Base-by-base conservation (phyloP, 2,888 invertebrate genomes). In the Syrista parreyssii region DNA sequence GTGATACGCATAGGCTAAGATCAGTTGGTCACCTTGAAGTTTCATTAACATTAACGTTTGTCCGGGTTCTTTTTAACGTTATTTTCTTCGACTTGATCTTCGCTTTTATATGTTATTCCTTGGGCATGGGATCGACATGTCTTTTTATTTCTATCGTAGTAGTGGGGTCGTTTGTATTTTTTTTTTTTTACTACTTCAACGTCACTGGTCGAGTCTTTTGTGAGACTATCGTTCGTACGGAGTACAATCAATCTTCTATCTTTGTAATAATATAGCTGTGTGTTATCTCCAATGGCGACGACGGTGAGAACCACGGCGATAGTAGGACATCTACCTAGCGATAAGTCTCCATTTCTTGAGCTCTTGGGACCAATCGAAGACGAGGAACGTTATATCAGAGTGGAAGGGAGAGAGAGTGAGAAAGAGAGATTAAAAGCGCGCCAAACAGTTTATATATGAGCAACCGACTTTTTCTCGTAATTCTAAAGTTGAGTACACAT, bases 311-410 rank as follows among this genome's bases (percentile, higher is more conserved):
- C 84, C 86, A 80, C 85, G 78, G 83, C 78, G 89, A 89, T 89
- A 90, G 82, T 81, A 88, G 89, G 90, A 85, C 90, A 86, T 89
- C 89, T 84, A 89, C 90, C 89, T 87, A 88, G 77, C 82, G 89
- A 90, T 89, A 89, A 89, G 78, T 79, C 69, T 71, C 31, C 15
- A 31, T 31, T 33, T 31, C 31, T 31, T 30, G 31, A 71, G 55
- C 23, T 55, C 55, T 55, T 55, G 6, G 23, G 55, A 55, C 55
- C 55, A 23, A 23, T 55, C 55, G 55, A 55, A 55, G 55, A 55
- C 23, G 55, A 55, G 55, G 55, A 23, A 55, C 9, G 9, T 55
- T 23, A 55, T 23, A 23, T 55, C 55, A 55, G 55, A 23, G 23
- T 9, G 55, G 0, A 15, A 40, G 40, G 6, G 15, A 15, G 40